Evolutionary conservation across 2,113 vertebrate genomes (phyloP).

Genomic region (Xenopus laevis): DNA sequence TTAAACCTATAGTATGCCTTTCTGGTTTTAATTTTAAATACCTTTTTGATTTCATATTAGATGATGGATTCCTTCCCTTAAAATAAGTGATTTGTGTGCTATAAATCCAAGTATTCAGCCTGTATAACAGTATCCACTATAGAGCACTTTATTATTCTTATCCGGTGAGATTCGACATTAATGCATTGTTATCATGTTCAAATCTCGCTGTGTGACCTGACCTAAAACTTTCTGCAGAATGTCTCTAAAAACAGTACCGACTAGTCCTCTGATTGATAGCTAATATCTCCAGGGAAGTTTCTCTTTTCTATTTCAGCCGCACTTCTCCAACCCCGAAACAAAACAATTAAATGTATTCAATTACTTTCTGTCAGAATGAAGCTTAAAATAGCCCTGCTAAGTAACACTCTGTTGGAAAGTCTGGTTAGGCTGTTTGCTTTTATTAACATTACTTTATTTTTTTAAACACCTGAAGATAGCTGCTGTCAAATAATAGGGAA

Average conservation of each 20-base stretch:
- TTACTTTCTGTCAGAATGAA: conserved; percentile 25
- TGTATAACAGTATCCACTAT: conserved; percentile 1
- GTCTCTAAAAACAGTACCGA: conserved; percentile 6
- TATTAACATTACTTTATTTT: no score
- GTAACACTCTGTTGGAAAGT: background rate
- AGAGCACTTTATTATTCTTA: conserved; percentile 5
- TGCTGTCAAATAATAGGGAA: no score
- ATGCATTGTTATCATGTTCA: conserved; percentile 25
- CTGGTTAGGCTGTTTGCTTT: no score
- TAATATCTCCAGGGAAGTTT: conserved; percentile 18
- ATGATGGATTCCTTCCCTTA: no score
- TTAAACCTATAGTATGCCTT: no score
- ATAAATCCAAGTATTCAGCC: background rate
- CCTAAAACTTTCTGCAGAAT: conserved; percentile 11
- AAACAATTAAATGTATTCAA: conserved; percentile 13
- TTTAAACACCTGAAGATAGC: no score
- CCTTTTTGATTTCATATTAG: no score
- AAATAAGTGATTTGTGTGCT: background rate
- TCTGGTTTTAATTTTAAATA: no score
- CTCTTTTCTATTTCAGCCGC: conserved; percentile 19
- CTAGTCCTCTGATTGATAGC: conserved; percentile 20
- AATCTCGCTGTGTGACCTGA: conserved; percentile 21
- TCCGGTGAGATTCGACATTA: conserved; percentile 18
- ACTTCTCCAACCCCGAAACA: background rate
- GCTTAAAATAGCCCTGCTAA: conserved; percentile 19